phyloP scores from a whole-genome alignment of 1,140 invertebrate species.

The Pseudomyrmex gracilis region DNA sequence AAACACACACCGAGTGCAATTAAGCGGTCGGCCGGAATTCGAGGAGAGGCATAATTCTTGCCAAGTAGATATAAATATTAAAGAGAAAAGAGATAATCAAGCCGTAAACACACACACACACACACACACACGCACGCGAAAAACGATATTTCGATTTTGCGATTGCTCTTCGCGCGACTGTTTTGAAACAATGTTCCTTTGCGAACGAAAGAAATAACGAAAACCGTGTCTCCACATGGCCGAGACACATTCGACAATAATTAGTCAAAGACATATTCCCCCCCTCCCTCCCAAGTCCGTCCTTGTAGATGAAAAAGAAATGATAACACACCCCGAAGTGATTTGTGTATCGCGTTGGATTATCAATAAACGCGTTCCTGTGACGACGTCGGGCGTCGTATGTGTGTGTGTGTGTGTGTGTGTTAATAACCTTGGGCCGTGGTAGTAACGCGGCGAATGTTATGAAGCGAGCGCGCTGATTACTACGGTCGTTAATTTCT shows the following conservation, averaged over 20 bases:
- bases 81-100: background rate
- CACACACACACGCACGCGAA: background rate
- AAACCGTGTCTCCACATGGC: no score
- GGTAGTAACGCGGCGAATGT: slow-evolving; percentile 73
- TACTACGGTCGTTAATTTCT: slow-evolving; percentile 75
- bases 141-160: background rate
- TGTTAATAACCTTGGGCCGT: slow-evolving; percentile 74
- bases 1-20: slow-evolving; percentile 28
- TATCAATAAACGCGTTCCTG: slow-evolving; percentile 49
- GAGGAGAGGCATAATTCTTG: background rate
- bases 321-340: slow-evolving; percentile 30
- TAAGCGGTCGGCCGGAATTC: slow-evolving; percentile 36
- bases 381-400: slow-evolving; percentile 15
- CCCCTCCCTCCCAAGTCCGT: no score
- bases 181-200: background rate
- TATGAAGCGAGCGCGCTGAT: slow-evolving; percentile 77
- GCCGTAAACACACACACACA: no score
- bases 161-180: background rate
- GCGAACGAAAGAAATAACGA: background rate
- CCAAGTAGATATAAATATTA: slow-evolving; percentile 9
- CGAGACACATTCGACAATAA: background rate
- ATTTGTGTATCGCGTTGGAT: slow-evolving; percentile 48
- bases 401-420: slow-evolving; percentile 56
- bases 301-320: slow-evolving; percentile 43
- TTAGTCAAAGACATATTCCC: background rate